A percentile compares a stretch with the other conserved stretches of the same genome.
Conservation (phyloP, 1,140 invertebrate genomes). For the Papilio dardanus region DNA sequence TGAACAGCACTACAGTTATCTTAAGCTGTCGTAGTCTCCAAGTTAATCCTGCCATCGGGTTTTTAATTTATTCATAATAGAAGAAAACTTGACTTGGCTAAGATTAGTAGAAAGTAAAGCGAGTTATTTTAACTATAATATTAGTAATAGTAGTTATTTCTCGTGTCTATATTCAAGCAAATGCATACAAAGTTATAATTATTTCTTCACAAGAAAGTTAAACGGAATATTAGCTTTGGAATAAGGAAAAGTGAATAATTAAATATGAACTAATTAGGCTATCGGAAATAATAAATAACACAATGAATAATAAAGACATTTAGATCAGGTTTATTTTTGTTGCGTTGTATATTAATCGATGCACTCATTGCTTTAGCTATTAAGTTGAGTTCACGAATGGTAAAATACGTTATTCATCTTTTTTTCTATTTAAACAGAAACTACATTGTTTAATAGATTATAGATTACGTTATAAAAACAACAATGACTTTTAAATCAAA, state of each 20-base stretch:
- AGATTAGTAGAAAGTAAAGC: slow-evolving; percentile 2
- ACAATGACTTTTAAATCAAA: neutral
- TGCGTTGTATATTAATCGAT: neutral
- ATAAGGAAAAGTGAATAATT: neutral
- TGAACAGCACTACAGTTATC: neutral
- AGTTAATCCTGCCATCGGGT: slow-evolving; percentile 1
- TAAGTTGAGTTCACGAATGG: neutral
- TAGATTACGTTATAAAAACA: neutral
- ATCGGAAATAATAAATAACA: slow-evolving; percentile 3
- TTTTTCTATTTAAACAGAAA: neutral
- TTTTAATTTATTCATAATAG: slow-evolving; percentile 22
- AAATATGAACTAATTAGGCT: neutral
- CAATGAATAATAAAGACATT: slow-evolving; percentile 2
- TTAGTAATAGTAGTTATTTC: neutral
- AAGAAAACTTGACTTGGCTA: neutral
- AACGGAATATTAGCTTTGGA: neutral
- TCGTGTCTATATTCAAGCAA: neutral
- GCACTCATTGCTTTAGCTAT: neutral
- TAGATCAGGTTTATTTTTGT: slow-evolving; percentile 20
- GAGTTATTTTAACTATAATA: slow-evolving; percentile 1
- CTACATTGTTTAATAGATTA: neutral
- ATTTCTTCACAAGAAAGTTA: neutral
- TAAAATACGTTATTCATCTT: neutral
- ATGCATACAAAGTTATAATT: neutral
- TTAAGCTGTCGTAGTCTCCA: neutral